Evolutionary conservation across 2,888 invertebrate species (phyloP).

Genomic region (Nemotelus pantherinus): DNA sequence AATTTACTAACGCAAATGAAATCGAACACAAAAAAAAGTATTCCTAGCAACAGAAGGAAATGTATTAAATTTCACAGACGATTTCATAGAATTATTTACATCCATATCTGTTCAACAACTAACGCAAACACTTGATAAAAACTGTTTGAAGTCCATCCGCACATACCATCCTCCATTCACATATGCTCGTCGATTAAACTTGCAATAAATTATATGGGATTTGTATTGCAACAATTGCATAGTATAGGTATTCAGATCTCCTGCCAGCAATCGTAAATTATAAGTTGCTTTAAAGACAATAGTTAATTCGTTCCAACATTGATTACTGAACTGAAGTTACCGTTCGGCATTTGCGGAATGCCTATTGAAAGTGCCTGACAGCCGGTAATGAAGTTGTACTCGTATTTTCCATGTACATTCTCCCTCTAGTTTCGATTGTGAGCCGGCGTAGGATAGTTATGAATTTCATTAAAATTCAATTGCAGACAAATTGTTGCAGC

Average conservation of each 20-base stretch:
- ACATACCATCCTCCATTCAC: too few relatives aligned
- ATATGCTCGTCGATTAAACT: constrained; percentile 8
- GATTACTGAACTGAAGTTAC: constrained; percentile 33
- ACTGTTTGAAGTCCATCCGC: too few relatives aligned
- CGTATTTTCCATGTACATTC: constrained; percentile 3
- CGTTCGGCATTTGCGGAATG: constrained; percentile 25
- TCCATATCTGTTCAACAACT: too few relatives aligned
- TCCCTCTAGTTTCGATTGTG: not conserved
- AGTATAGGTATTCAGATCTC: constrained; percentile 23
- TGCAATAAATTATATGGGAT: constrained; percentile 31
- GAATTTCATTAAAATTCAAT: constrained; percentile 40
- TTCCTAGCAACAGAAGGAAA: too few relatives aligned
- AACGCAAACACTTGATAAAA: too few relatives aligned
- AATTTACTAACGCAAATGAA: too few relatives aligned
- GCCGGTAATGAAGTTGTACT: constrained; percentile 36
- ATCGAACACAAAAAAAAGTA: too few relatives aligned
- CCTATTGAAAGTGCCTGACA: constrained; percentile 30
- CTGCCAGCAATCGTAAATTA: constrained; percentile 34
- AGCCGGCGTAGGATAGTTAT: constrained; percentile 30
- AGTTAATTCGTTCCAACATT: constrained; percentile 34
- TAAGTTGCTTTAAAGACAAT: constrained; percentile 36
- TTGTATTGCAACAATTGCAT: constrained; percentile 18
- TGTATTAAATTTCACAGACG: too few relatives aligned
- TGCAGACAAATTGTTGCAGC: constrained; percentile 37
- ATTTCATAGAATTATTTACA: too few relatives aligned